phyloP scores from a whole-genome alignment of 2,888 invertebrate genomes.

The Nematopogon swammerdamellus region DNA sequence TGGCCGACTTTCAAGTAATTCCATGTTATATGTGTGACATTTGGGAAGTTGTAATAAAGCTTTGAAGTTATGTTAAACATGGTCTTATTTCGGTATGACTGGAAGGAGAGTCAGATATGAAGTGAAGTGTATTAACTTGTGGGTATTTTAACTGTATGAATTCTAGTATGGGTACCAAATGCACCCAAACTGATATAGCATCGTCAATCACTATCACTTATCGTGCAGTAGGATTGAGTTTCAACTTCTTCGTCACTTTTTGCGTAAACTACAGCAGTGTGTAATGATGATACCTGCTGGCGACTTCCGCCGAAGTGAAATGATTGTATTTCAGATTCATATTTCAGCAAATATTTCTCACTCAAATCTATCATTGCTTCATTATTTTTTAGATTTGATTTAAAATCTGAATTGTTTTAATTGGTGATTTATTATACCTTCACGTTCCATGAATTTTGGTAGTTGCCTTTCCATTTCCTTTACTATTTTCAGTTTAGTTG shows the following conservation, averaged over 20 bases:
- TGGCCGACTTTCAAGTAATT: constrained; percentile 1
- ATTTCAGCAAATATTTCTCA: constrained; percentile 1
- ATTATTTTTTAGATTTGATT: constrained; percentile 1
- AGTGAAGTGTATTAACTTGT: constrained; percentile 1
- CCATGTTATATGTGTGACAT: background rate
- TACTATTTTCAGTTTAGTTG: background rate
- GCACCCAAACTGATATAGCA: constrained; percentile 1
- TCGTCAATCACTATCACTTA: background rate
- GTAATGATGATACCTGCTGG: constrained; percentile 1
- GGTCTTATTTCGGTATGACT: constrained; percentile 1
- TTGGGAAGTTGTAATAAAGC: constrained; percentile 1
- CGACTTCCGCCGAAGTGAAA: constrained; percentile 2
- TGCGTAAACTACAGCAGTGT: constrained; percentile 1
- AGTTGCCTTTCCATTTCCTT: constrained; percentile 1
- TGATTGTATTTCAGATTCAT: constrained; percentile 1
- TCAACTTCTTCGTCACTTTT: constrained; percentile 1
- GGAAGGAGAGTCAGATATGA: constrained; percentile 1
- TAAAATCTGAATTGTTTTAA: no score
- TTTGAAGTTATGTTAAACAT: constrained; percentile 1
- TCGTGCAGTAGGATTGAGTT: constrained; percentile 1
- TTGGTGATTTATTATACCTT: constrained; percentile 1
- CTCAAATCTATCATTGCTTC: background rate
- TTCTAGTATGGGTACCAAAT: constrained; percentile 1
- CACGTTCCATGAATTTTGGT: constrained; percentile 1
- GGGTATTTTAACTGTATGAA: constrained; percentile 1